Evolutionary conservation across 2,113 vertebrate genomes (phyloP).

Genomic region (Prionailurus viverrinus): DNA sequence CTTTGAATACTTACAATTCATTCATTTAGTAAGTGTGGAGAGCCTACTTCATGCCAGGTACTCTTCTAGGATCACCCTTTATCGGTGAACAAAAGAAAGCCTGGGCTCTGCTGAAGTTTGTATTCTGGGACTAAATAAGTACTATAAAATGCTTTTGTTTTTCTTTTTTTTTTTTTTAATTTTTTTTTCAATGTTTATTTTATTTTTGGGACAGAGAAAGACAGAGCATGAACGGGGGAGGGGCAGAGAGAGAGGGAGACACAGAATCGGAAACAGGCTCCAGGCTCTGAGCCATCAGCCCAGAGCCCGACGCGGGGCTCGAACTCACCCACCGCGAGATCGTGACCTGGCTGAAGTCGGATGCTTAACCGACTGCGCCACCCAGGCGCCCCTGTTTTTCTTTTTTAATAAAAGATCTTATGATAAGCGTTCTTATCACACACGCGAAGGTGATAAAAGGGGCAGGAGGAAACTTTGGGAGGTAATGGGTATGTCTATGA

Average conservation of each 20-base stretch:
- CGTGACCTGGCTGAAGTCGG: too few relatives aligned
- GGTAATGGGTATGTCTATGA: neutral
- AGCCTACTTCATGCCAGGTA: neutral
- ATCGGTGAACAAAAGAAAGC: neutral
- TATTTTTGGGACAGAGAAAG: too few relatives aligned
- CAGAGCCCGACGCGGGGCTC: too few relatives aligned
- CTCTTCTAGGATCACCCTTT: neutral
- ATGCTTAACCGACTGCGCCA: too few relatives aligned
- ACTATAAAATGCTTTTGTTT: neutral
- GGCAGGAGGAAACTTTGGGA: neutral
- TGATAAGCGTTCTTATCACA: neutral
- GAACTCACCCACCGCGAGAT: too few relatives aligned
- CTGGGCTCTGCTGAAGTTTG: neutral
- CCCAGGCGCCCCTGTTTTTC: too few relatives aligned
- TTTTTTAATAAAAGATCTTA: neutral
- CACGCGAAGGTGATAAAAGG: neutral
- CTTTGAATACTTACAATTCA: neutral
- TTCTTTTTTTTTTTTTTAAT: too few relatives aligned
- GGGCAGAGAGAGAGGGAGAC: too few relatives aligned
- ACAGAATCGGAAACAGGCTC: too few relatives aligned
- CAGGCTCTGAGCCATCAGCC: too few relatives aligned
- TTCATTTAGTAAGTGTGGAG: neutral
- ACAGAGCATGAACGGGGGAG: too few relatives aligned
- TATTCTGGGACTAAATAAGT: neutral
- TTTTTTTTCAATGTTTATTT: too few relatives aligned